Base-by-base conservation (phyloP, 2,888 invertebrate species). In the Neria commutata region DNA sequence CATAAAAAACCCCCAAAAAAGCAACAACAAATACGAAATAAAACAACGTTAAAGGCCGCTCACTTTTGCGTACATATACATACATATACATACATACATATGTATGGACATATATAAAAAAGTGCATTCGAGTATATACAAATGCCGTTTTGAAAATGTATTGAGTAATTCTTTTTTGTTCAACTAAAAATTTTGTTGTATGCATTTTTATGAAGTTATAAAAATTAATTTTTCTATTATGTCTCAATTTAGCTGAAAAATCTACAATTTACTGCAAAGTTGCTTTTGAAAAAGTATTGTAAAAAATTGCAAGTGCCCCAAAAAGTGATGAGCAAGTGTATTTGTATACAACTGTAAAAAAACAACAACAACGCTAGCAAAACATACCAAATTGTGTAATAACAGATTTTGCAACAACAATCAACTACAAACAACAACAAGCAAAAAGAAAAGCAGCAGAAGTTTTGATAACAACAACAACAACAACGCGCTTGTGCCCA, bases 401-500 rank as follows among this genome's bases (percentile, higher is more conserved):
- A n/a, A n/a, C n/a, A n/a, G n/a, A n/a, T n/a, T n/a, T n/a, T n/a
- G n/a, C 29, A 29, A 8, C 29, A 29, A 8, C 29, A 29, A 29
- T 11, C 6, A 29, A 29, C 6, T 29, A 29, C 29, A 29, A 6
- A 29, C 29, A 29, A 29, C 29, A 11, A 6, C 29, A 11, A 6
- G 29, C 29, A 8, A 6, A 6, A 29, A 11, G 6, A 29, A 37
- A n/a, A 8, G 37, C 37, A 37, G 37, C n/a, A 8, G 37, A 37
- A 37, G 16, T 37, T 37, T 11, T 29, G 29, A n/a, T 4, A 29
- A 47, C 46, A 54, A 23, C 46, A 54, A 4, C 54, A 54, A 45
- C 53, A 45, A 11, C 53, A 53, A 42, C n/a, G n/a, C 50, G 21
- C 24, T 47, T n/a, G 23, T 17, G 23, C 34, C 50, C 17, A n/a